Evolutionary conservation across 2,797 vertebrate genomes (phyloP), one percentile per base, ranked within the genome.

Genomic region (Cephalopachus bancanus): DNA sequence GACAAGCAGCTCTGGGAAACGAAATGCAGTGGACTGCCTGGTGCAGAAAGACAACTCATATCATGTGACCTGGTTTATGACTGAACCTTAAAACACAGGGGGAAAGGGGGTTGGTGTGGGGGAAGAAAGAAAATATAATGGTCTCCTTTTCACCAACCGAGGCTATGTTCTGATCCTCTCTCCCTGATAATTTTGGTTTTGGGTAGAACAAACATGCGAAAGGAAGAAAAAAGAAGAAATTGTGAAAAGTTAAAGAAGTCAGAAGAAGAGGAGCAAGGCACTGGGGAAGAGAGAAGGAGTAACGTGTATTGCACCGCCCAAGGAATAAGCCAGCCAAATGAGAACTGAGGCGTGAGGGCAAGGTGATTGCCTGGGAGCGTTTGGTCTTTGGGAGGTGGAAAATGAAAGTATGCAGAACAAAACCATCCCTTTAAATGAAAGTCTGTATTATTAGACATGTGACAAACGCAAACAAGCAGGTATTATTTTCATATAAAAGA

Each of bases 261-360:
- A 55, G 62, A 75, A 64, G 37, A 59, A 65, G 84, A 74, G 7
- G 10, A 30, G 16, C 1, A 17, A 22, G 10, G 14, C 1, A 1
- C 1, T 3, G 9, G 30, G 37, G n/a, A 49, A 85, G 24, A 71
- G 8, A 22, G 9, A 15, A 62, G 14, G 26, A 15, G 6, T 28
- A 28, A 53, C 0, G 4, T 30, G 7, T 26, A 15, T 1, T 15
- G 7, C 1, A 24, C 14, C 57, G 37, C 10, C 22, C 7, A 4
- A 83, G 53, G 20, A 22, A 30, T 10, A 26, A 72, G 51, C 24
- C 76, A 10, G 62, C 15, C 14, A 33, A 74, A 1, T 1, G 33
- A 60, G 33, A 24, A 8, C 49, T 0, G 0, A 0, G 64, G 26
- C 8, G 8, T 8, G 65, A 22, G 0, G 0, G 53, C 22, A 20